Percentiles rank a stretch among this genome's conserved stretches.
Evolutionary conservation across 2,113 vertebrate genomes (phyloP).

Genomic region (Sardina pilchardus): DNA sequence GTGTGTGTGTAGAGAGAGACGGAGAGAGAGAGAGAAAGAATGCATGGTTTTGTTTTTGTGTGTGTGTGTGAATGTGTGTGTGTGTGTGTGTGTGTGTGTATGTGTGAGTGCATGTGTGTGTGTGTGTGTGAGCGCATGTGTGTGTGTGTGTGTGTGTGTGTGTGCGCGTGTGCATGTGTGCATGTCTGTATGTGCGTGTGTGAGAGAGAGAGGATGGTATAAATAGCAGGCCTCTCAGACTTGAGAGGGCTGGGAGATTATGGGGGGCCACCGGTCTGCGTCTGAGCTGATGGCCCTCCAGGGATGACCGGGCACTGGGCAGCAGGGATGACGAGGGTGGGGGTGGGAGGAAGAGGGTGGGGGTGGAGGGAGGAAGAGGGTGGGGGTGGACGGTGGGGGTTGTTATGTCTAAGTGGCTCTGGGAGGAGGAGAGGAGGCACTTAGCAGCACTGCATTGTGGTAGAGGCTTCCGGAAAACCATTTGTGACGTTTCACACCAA

Average conservation of each 20-base stretch:
- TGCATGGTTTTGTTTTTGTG: background rate
- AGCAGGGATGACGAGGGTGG: background rate
- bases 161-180: background rate
- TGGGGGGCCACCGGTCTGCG: background rate
- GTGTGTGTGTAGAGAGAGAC: background rate
- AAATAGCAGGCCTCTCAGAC: slow-evolving; percentile 4
- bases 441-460: background rate
- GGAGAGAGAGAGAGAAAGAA: background rate
- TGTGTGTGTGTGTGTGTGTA: background rate
- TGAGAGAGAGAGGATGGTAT: background rate
- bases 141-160: background rate
- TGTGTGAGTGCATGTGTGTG: background rate
- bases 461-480: background rate
- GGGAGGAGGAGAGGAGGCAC: slow-evolving; percentile 5
- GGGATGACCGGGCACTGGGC: background rate
- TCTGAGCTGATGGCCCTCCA: background rate
- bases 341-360: background rate
- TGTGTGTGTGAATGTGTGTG: background rate
- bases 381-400: background rate
- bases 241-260: background rate
- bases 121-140: background rate
- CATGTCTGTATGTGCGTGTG: background rate
- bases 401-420: background rate
- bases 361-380: background rate
- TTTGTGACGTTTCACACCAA: background rate